Evolutionary conservation across 1,140 invertebrate genomes (phyloP), one percentile per base, ranked within the genome.

Genomic region (Eciton burchellii): DNA sequence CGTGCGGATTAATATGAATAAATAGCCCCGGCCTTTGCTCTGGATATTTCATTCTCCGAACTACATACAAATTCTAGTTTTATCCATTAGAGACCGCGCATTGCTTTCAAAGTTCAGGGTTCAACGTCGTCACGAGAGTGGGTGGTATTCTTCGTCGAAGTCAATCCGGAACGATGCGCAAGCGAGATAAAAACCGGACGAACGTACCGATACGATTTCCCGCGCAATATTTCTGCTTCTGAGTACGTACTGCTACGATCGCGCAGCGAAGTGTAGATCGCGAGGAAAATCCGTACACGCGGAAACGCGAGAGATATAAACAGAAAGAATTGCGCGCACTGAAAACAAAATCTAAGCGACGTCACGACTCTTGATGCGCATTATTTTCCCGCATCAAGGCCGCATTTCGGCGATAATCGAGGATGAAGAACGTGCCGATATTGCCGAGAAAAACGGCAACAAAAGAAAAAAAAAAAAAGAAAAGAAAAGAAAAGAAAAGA

Each of bases 71-170:
- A 52, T 43, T 14, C 12, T 45, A 1, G 29, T 9, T 57, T 84
- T 29, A 19, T 65, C 47, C 70, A 52, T 0, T 35, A 49, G 16
- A 47, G 16, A 56, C 24, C 3, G 24, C 14, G 19, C 26, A 19
- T 41, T 63, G 29, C 68, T 62, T 72, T 11, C 0, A 76, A 86
- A 86, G 79, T 85, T 86, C 84, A 83, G 3, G 85, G 84, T 86
- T 86, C 52, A 59, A 19, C 29, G 16, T 59, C 16, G 21, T 26
- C 45, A 56, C 21, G 21, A 63, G 35, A 35, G 45, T 43, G 19
- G 12, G 12, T 6, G 4, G 11, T 49, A 29, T 35, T 35, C 19
- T 59, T n/a, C 35, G 8, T 29, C 41, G 24, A 0, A 57, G 35
- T 35, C n/a, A 19, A 6, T 60, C 6, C 14, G 0, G 43, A 49